Evolutionary conservation across 1,140 invertebrate species (phyloP), one percentile per base, ranked within the genome.

Genomic region (Leptinotarsa lineolata): DNA sequence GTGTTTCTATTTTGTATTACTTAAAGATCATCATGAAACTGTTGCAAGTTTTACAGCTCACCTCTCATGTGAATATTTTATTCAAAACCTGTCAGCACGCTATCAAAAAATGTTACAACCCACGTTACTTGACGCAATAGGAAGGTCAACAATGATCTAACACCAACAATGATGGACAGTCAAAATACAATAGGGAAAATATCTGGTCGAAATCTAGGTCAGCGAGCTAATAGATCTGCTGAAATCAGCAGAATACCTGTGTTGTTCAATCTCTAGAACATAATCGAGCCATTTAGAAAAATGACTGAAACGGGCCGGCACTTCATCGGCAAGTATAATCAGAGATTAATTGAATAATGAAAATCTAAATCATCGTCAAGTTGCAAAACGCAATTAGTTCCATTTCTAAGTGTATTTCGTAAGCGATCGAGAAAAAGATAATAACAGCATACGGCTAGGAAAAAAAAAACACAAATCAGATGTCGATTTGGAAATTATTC

Each of bases 401-500:
- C 11, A 63, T 63, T 63, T 63, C 24, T 30, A 22, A 63, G 61
- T 63, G 15, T 30, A 21, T 63, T n/a, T 63, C 61, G 61, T 63
- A 63, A 63, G 61, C 15, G 61, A 63, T 63, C 61, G 20, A 63
- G 61, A 21, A 63, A 59, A 63, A 63, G 61, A 63, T 63, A 63
- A 63, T 63, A 63, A 63, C 61, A 63, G 61, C 61, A 20, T 30
- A 63, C 20, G 61, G 61, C 20, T 22, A 21, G 24, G 20, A 63
- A 63, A 63, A 63, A 63, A 63, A 59, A 63, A 63, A 21, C 20
- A 63, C 61, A 30, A 63, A 63, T 63, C 61, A 30, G 61, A 63
- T 30, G 61, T 63, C 61, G 61, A 63, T 63, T 63, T 63, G 61
- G 61, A 63, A 63, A 63, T 63, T 63, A 63, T 63, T 13, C 61